Evolutionary conservation across 2,888 invertebrate genomes (phyloP), one percentile per base, ranked within the genome.

Genomic region (Chaitophorus viminalis): DNA sequence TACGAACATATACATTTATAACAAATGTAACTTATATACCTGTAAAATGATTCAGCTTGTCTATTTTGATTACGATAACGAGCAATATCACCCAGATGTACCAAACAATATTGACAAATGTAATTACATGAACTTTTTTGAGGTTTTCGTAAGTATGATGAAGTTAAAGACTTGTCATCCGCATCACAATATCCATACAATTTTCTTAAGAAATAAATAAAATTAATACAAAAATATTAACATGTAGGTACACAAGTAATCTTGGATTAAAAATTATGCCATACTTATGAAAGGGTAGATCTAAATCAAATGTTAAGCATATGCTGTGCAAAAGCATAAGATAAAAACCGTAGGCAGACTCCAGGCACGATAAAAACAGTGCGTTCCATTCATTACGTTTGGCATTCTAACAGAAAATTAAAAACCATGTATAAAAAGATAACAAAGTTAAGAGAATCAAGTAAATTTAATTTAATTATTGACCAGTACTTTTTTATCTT

Each of bases 71-170:
- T 95, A 89, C 96, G 93, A 91, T 97, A 97, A 17, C 97, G 94
- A 39, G 97, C 96, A 90, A 97, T 93, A 91, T 97, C 97, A 0
- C 97, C 97, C 88, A 97, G 93, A 91, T 97, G 97, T 88, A 97
- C 96, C 88, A 97, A 93, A 91, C 97, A 97, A 92, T 97, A 96
- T 91, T 97, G 97, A 91, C 96, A 96, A 90, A 96, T 95, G 92
- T 97, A 97, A 89, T 95, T 93, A 91, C 95, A 96, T 18, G 96
- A 96, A 72, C 94, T 94, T 87, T 94, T 93, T 89, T 94, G 94
- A 77, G 94, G 93, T 83, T 92, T 87, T 39, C 86, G n/a, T 79
- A 81, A 74, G 60, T 79, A 87, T 60, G 86, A 74, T 21, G 74
- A 87, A 18, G 65, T 54, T 79, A 74, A 21, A 25, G 72, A 29